Evolutionary conservation across 2,797 vertebrate genomes (phyloP), one percentile per base, ranked within the genome.

Genomic region (Nasua narica): DNA sequence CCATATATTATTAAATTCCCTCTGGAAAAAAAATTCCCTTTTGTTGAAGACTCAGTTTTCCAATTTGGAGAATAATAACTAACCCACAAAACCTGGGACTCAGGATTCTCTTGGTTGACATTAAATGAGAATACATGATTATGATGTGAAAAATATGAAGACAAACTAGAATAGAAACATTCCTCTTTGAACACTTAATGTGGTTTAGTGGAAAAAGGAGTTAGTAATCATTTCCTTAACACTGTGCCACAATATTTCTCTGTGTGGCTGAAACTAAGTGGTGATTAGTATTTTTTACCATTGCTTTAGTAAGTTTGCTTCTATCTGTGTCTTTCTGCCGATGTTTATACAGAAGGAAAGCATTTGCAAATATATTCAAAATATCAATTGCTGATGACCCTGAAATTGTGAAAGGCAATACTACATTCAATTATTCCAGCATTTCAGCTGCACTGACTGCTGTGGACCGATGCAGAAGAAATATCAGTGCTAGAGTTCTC

Each of bases 311-410:
- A 94, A 97, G 25, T 91, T 46, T 94, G 35, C 86, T 97, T 88
- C 90, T 95, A 35, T 93, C 40, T 37, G 23, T 70, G 32, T 3
- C 2, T 83, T 95, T 86, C n/a, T 93, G 1, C 12, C 79, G 56
- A n/a, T 82, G 78, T 40, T 93, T 90, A 74, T 52, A 25, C 11
- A 72, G 91, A 89, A 83, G 60, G 77, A 84, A 97, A 95, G 25
- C 1, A 46, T 65, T 97, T 97, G 97, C 56, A 98, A 97, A 98
- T 97, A 7, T 54, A 98, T 97, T 94, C 92, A 74, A 96, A 90
- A 76, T 95, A 93, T 40, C 74, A 96, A 77, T 85, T 97, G 95
- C 96, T 95, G 86, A 76, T 97, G 97, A 98, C 95, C 96, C 86
- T 96, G 94, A 98, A 97, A 96, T 92, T 96, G 88, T 97, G 90